phyloP scores from a whole-genome alignment of 2,797 vertebrate genomes.

The Premnoplex brunnescens region DNA sequence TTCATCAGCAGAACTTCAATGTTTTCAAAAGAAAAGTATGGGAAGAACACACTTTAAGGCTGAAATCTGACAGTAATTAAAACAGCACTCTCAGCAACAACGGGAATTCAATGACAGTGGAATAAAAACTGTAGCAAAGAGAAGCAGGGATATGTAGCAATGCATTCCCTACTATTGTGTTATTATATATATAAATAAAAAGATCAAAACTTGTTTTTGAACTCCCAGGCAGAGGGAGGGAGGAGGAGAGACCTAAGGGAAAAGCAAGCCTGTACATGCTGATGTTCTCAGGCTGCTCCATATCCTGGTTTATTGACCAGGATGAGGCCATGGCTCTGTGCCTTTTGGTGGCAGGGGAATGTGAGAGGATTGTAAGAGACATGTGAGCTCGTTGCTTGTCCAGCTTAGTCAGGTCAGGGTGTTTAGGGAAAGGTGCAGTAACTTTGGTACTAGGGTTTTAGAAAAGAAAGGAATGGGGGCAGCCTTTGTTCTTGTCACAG shows the following conservation, averaged over 20 bases:
- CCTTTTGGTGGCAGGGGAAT: neutral
- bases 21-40: neutral
- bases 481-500: neutral
- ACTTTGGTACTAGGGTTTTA: neutral
- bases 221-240: neutral
- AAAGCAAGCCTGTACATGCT: neutral
- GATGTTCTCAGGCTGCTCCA: neutral
- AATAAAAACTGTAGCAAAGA: neutral
- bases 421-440: neutral
- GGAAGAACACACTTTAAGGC: neutral
- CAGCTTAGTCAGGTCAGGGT: neutral
- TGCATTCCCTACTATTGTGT: neutral
- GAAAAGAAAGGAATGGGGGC: neutral
- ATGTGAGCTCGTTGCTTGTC: neutral
- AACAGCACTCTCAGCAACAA: constrained; percentile 52
- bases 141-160: neutral
- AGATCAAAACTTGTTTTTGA: neutral
- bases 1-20: constrained; percentile 26
- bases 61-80: constrained; percentile 59
- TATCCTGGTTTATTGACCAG: neutral
- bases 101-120: neutral
- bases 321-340: neutral
- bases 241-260: neutral
- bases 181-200: neutral
- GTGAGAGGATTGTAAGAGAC: constrained; percentile 8